These are phyloP conservation scores for Heteropelma amictum DNA, from an alignment of 2,888 invertebrate genomes.

Conservation along the genomic window DNA sequence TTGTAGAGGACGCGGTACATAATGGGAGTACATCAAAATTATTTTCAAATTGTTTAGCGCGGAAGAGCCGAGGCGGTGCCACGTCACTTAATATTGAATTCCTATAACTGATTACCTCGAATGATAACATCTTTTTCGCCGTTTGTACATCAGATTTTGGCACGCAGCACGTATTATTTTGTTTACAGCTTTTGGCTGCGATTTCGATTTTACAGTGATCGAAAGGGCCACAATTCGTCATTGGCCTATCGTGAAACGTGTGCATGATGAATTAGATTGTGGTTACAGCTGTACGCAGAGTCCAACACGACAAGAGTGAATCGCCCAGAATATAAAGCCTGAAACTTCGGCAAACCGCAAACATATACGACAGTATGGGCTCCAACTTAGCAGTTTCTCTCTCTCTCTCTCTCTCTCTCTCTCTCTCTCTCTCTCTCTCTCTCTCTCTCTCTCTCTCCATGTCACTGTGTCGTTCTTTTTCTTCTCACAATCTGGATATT, in stretches of 20 bases:
- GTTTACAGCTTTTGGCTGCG: slow-evolving; percentile 23
- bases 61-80: too few species aligned
- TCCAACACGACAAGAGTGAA: slow-evolving; percentile 33
- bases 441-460: slow-evolving; percentile 13
- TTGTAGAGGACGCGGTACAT: too few species aligned
- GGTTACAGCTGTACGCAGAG: slow-evolving; percentile 45
- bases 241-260: slow-evolving; percentile 17
- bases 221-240: slow-evolving; percentile 12
- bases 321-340: slow-evolving; percentile 30
- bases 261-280: slow-evolving; percentile 35
- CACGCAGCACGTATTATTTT: not conserved
- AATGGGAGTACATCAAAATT: too few species aligned
- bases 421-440: not conserved
- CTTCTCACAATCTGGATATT: slow-evolving; percentile 11
- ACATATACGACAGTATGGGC: slow-evolving; percentile 41
- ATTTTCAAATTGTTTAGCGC: too few species aligned
- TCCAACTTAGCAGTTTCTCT: slow-evolving; percentile 45
- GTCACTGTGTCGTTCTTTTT: slow-evolving; percentile 1
- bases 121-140: too few species aligned
- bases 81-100: too few species aligned
- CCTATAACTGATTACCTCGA: too few species aligned
- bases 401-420: slow-evolving; percentile 5
- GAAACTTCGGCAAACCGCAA: slow-evolving; percentile 42
- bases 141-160: too few species aligned
- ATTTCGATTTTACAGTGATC: slow-evolving; percentile 35